Conservation (phyloP, 2,113 vertebrate species). For the Mola mola region DNA sequence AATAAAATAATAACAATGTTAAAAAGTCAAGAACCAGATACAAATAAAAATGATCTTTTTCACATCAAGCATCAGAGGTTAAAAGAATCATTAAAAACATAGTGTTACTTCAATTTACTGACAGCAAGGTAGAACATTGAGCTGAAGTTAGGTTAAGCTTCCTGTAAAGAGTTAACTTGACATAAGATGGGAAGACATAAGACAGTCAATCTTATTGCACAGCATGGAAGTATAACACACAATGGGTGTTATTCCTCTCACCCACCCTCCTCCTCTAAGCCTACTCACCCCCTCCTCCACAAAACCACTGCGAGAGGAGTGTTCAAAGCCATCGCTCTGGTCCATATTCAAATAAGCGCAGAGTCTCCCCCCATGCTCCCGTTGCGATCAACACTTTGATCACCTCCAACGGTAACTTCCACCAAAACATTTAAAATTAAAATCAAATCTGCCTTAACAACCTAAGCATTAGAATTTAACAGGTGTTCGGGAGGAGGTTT, state of each 20-base stretch:
- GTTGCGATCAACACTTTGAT: slow-evolving; percentile 76
- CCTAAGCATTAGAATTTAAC: slow-evolving; percentile 80
- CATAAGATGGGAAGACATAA: slow-evolving; percentile 33
- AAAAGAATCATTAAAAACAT: too few relatives aligned
- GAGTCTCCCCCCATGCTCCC: slow-evolving; percentile 56
- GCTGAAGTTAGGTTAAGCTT: slow-evolving; percentile 31
- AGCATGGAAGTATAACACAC: slow-evolving; percentile 64
- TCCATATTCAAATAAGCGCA: slow-evolving; percentile 74
- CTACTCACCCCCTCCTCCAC: not conserved
- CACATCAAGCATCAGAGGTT: too few relatives aligned
- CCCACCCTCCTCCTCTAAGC: slow-evolving; percentile 31
- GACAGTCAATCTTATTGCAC: slow-evolving; percentile 46
- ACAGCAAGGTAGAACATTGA: too few relatives aligned
- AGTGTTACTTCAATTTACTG: too few relatives aligned
- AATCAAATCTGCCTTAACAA: slow-evolving; percentile 79
- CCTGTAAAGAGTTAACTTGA: slow-evolving; percentile 50
- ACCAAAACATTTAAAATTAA: slow-evolving; percentile 82
- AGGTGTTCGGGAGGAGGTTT: slow-evolving; percentile 77
- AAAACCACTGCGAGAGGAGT: slow-evolving; percentile 59
- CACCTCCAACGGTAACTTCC: slow-evolving; percentile 76
- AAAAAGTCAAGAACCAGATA: too few relatives aligned
- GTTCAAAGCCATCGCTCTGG: slow-evolving; percentile 76
- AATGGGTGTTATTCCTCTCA: slow-evolving; percentile 69
- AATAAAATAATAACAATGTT: not conserved
- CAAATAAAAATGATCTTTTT: too few relatives aligned